These are phyloP conservation scores for Drosophila lowei DNA, from an alignment of 1,140 invertebrate species.

Conservation along the genomic window DNA sequence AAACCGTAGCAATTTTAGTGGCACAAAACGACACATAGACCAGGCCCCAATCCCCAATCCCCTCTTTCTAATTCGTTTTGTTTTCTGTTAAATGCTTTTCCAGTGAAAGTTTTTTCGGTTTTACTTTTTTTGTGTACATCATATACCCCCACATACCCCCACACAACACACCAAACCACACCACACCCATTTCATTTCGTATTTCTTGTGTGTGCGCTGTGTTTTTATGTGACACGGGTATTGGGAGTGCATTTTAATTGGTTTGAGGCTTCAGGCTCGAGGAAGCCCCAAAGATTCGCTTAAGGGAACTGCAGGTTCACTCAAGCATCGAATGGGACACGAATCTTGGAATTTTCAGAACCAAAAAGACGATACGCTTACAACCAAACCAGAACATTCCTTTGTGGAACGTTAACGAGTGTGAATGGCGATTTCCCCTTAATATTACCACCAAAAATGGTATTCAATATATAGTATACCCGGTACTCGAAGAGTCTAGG, in stretches of 20 bases:
- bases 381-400: background rate
- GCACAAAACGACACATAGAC: too few species aligned
- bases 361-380: background rate
- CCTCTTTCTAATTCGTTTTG: constrained; percentile 33
- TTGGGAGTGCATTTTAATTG: constrained; percentile 73
- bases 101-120: constrained; percentile 69
- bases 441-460: too few species aligned
- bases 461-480: too few species aligned
- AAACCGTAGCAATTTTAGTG: constrained; percentile 60
- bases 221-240: constrained; percentile 54
- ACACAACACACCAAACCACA: too few species aligned
- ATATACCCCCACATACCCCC: background rate
- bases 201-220: constrained; percentile 39
- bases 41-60: constrained; percentile 12
- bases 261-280: constrained; percentile 55
- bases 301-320: constrained; percentile 26
- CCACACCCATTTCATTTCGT: constrained; percentile 28
- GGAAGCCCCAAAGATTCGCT: constrained; percentile 47
- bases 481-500: too few species aligned
- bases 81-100: constrained; percentile 13
- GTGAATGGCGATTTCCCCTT: too few species aligned
- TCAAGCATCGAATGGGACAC: constrained; percentile 40
- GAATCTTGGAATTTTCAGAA: constrained; percentile 9
- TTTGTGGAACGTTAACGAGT: too few species aligned
- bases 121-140: constrained; percentile 35